Evolutionary conservation across 2,113 vertebrate genomes (phyloP).

Genomic region (Gnathonemus echidnorhynchus): DNA sequence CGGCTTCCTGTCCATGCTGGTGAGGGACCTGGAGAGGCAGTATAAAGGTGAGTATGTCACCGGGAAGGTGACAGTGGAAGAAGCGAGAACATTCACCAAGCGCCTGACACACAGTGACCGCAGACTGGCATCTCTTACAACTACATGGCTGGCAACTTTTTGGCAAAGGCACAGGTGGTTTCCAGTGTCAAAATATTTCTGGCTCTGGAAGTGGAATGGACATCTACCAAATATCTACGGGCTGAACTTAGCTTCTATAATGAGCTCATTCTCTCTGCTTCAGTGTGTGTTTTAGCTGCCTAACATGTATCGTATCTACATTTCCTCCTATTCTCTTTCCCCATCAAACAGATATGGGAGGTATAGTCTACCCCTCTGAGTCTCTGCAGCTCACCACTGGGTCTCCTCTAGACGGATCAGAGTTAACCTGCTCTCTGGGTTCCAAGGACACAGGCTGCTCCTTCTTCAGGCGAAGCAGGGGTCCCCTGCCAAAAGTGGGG

Average conservation of each 20-base stretch:
- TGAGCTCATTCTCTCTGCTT: not conserved
- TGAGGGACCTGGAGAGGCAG: conserved; percentile 54
- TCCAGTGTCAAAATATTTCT: conserved; percentile 1
- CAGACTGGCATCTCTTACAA: not conserved
- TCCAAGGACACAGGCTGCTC: conserved; percentile 16
- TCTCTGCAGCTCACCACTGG: conserved; percentile 19
- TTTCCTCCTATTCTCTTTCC: not conserved
- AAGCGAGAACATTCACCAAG: not conserved
- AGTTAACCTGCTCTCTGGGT: conserved; percentile 21
- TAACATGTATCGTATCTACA: not conserved
- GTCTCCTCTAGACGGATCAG: not conserved
- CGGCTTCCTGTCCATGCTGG: conserved; percentile 48
- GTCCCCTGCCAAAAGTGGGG: conserved; percentile 30
- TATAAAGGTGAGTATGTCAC: conserved; percentile 50
- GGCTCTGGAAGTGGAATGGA: not conserved
- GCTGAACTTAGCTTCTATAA: not conserved
- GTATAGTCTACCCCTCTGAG: conserved; percentile 27
- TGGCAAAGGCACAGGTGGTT: not conserved
- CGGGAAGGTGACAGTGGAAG: not conserved
- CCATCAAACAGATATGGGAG: conserved; percentile 50
- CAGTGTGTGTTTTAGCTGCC: not conserved
- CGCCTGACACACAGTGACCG: not conserved
- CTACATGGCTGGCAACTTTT: not conserved
- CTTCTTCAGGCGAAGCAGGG: conserved; percentile 12
- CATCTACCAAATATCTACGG: not conserved